phyloP scores from a whole-genome alignment of 2,113 vertebrate genomes.

The Ochotona princeps region DNA sequence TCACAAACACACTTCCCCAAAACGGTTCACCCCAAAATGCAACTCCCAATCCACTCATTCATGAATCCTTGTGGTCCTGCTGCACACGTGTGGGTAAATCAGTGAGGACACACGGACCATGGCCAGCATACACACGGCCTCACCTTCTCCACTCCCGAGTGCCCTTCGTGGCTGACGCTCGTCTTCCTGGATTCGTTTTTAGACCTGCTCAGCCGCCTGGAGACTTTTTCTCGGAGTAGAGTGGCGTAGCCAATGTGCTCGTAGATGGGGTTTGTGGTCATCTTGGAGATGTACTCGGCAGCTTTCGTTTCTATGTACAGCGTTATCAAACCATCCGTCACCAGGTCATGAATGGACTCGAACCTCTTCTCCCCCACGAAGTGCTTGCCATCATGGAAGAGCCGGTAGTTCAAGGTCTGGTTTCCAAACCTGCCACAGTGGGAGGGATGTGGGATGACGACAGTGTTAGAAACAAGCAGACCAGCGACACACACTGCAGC shows the following conservation, averaged over 20 bases:
- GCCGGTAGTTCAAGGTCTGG: conserved; percentile 97
- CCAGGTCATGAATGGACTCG: conserved; percentile 97
- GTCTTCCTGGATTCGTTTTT: conserved; percentile 92
- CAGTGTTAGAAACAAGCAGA: background rate
- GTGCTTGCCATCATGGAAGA: conserved; percentile 98
- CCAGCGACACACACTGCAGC: background rate
- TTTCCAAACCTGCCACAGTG: conserved; percentile 91
- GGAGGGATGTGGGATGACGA: conserved; percentile 13
- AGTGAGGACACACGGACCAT: rapidly evolving
- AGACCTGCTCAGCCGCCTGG: conserved; percentile 90
- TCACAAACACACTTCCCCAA: background rate
- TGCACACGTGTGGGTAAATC: background rate
- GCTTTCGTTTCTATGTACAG: conserved; percentile 98
- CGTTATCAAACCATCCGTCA: conserved; percentile 98
- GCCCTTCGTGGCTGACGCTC: conserved; percentile 91
- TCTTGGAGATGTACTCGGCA: conserved; percentile 98
- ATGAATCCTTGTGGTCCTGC: background rate
- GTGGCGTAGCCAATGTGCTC: conserved; percentile 96
- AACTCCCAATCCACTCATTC: background rate
- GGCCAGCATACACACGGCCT: background rate
- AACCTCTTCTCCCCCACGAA: conserved; percentile 99
- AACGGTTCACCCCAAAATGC: background rate
- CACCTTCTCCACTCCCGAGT: conserved; percentile 90
- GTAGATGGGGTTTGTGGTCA: conserved; percentile 99
- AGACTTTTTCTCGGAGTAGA: conserved; percentile 95